Base-by-base conservation (phyloP, 2,113 vertebrate species). In the Pseudopodoces humilis region DNA sequence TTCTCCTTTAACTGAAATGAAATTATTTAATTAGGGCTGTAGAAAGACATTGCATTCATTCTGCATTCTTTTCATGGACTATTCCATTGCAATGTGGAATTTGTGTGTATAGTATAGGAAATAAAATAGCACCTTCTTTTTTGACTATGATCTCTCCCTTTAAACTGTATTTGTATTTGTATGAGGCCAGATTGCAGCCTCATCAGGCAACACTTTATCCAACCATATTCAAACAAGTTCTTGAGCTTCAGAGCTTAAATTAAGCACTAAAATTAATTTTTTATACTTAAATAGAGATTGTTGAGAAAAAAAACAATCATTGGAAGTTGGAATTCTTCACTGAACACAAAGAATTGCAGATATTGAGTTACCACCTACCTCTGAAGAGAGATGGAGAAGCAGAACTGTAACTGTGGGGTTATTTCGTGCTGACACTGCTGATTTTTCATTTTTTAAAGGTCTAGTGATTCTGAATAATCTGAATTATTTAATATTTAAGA, bases 101-200 rank as follows among this genome's bases (percentile, higher is more conserved):
- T 19, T 6, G 1, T n/a, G 25, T 52, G 16, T 16, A 18, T 30
- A 67, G 30, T 24, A 17, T 1, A 15, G 18, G 24, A 69, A 67
- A 55, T 44, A 5, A 43, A 89, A 47, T 27, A 10, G 1, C 5
- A 9, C 2, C 3, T 59, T 33, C 0, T 23, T 72, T 76, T 83
- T 33, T 35, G 33, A 14, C 47, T 18, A 31, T 37, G 13, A 43
- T 15, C 39, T 86, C 8, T n/a, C 33, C 21, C 25, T 86, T 47
- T 27, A 43, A 3, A 16, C 9, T 49, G 7, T 13, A n/a, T 6
- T 56, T 47, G 8, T 86, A 19, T 64, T 59, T 72, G 5, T 7
- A 19, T 0, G 0, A 15, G 23, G 11, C 3, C n/a, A 56, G 67
- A 62, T 50, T 4, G 0, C 35, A 67, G 10, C 27, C 25, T 39